Conservation (phyloP, 2,113 vertebrate species). For the Silurus glanis region DNA sequence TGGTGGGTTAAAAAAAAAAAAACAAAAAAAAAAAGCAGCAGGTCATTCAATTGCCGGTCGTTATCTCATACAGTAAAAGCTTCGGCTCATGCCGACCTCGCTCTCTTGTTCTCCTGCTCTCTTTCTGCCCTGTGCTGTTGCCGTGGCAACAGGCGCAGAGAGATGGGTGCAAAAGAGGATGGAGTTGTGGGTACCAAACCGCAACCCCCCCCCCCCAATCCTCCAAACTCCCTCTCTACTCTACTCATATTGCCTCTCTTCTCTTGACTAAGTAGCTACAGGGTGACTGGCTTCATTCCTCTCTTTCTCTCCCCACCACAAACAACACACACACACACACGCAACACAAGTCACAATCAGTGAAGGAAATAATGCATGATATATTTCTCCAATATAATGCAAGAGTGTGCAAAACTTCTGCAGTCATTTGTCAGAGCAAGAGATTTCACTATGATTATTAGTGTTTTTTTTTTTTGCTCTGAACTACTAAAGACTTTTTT, state of each 20-base stretch:
- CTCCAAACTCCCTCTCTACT: not conserved
- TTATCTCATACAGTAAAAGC: constrained; percentile 39
- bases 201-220: too few relatives aligned
- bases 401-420: not conserved
- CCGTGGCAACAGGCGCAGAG: constrained; percentile 72
- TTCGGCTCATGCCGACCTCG: constrained; percentile 22
- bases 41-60: constrained; percentile 15
- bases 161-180: constrained; percentile 58
- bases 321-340: not conserved
- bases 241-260: constrained; percentile 1
- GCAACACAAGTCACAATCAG: not conserved
- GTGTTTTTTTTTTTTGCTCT: not conserved
- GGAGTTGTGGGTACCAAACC: constrained; percentile 20
- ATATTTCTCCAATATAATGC: not conserved
- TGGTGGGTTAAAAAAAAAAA: not conserved
- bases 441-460: not conserved
- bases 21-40: not conserved
- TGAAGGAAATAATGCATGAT: constrained; percentile 15
- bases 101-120: constrained; percentile 51
- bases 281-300: constrained; percentile 8
- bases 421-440: not conserved
- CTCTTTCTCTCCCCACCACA: constrained; percentile 9
- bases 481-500: not conserved
- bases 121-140: constrained; percentile 71
- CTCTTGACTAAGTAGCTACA: constrained; percentile 6